A percentile compares a stretch with the other conserved stretches of the same genome.
phyloP scores from a whole-genome alignment of 1,140 invertebrate species.

The Gryllus bimaculatus region DNA sequence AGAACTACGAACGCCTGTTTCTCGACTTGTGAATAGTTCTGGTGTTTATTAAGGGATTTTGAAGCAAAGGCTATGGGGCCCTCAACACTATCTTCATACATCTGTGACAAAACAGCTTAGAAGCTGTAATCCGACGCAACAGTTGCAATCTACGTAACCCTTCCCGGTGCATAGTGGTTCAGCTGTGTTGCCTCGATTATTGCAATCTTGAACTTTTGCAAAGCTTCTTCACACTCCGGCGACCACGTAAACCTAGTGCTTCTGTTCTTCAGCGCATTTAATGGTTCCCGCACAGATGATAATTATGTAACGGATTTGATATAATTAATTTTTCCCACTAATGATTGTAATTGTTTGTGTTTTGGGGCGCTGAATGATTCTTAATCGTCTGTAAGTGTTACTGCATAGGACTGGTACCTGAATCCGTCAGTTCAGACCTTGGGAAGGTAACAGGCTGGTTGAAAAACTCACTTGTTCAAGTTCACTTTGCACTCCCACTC shows the following conservation, averaged over 20 bases:
- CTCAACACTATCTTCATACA: not conserved
- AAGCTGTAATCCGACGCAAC: not conserved
- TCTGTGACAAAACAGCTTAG: not conserved
- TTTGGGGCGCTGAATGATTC: no score
- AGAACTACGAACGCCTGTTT: not conserved
- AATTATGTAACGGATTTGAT: not conserved
- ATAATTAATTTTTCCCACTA: not conserved
- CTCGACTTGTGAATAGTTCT: conserved; percentile 7
- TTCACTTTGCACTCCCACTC: no score
- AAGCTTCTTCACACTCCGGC: not conserved
- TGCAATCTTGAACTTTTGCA: not conserved
- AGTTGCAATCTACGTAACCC: not conserved
- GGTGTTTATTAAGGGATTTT: not conserved
- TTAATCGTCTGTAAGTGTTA: no score
- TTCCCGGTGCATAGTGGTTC: not conserved
- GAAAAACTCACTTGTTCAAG: no score
- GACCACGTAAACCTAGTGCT: not conserved
- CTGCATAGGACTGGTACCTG: no score
- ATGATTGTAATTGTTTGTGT: no score
- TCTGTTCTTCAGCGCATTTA: not conserved
- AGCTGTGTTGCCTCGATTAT: not conserved
- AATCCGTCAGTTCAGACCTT: no score
- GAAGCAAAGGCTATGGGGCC: not conserved
- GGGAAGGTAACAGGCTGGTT: no score
- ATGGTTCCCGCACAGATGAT: not conserved